Conservation (phyloP, 2,113 vertebrate species). For the Erinaceus europaeus region DNA sequence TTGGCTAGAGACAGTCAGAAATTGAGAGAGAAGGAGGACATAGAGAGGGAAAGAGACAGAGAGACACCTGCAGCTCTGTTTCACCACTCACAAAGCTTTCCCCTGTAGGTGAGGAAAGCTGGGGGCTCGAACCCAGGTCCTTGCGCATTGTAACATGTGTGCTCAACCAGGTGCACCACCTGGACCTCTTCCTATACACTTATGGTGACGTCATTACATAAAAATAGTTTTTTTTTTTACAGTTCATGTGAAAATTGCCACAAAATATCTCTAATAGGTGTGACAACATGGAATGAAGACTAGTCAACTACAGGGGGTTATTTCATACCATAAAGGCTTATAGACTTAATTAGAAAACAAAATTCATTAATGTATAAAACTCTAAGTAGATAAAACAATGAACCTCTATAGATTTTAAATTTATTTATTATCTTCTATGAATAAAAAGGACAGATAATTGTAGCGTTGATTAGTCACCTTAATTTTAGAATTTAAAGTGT, state of each 20-base stretch:
- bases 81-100: too few relatives aligned
- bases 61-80: too few relatives aligned
- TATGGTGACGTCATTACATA: not conserved
- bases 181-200: too few relatives aligned
- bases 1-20: too few relatives aligned
- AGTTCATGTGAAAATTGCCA: not conserved
- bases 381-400: conserved; percentile 1
- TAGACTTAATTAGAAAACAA: not conserved
- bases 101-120: too few relatives aligned
- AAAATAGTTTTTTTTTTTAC: not conserved
- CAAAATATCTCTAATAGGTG: not conserved
- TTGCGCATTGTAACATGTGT: too few relatives aligned
- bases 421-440: not conserved
- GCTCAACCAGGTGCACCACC: too few relatives aligned
- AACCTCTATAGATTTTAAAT: not conserved
- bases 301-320: conserved; percentile 2
- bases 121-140: too few relatives aligned
- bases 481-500: conserved; percentile 18
- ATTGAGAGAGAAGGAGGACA: too few relatives aligned
- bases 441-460: not conserved
- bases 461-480: not conserved
- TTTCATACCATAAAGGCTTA: not conserved
- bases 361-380: not conserved
- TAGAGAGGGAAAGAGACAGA: too few relatives aligned
- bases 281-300: not conserved